Percentiles rank a stretch among this genome's conserved stretches.
Evolutionary conservation across 2,797 vertebrate species (phyloP).

Genomic region (Sylvilagus floridanus): DNA sequence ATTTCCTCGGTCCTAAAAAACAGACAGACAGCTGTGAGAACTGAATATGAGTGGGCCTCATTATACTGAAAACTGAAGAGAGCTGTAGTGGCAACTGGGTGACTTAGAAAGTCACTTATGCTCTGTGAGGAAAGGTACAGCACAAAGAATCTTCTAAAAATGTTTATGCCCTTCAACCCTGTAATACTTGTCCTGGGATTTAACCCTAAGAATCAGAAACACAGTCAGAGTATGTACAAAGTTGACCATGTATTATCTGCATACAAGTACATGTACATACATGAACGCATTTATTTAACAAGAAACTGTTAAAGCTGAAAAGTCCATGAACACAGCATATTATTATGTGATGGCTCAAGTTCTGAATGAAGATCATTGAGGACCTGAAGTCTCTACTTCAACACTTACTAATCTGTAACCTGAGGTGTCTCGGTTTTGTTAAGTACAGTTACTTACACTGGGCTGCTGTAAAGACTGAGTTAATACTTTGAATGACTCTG

Average conservation of each 20-base stretch:
- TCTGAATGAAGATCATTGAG: slow-evolving; percentile 13
- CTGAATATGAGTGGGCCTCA: neutral
- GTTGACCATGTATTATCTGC: neutral
- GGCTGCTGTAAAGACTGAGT: neutral
- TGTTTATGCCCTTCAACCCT: slow-evolving; percentile 1
- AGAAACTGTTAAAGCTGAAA: slow-evolving; percentile 35
- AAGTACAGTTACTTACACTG: neutral
- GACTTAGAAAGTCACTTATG: slow-evolving; percentile 20
- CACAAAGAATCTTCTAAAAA: slow-evolving; percentile 2
- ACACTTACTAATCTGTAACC: neutral
- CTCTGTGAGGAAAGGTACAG: slow-evolving; percentile 21
- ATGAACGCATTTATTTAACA: neutral
- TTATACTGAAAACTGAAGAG: neutral
- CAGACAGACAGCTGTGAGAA: slow-evolving; percentile 56
- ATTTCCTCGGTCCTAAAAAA: slow-evolving; percentile 91
- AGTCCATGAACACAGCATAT: neutral
- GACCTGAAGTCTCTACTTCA: neutral
- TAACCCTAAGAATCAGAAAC: slow-evolving; percentile 26
- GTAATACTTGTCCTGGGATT: slow-evolving; percentile 32
- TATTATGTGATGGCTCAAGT: neutral
- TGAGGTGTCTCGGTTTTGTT: neutral
- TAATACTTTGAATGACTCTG: neutral
- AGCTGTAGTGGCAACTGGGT: neutral
- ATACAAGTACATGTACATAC: neutral
- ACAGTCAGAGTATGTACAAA: neutral